Evolutionary conservation across 92 coral and sea anemone species (phyloP), one percentile per base, ranked within the genome.

Genomic region (Porites lobata): DNA sequence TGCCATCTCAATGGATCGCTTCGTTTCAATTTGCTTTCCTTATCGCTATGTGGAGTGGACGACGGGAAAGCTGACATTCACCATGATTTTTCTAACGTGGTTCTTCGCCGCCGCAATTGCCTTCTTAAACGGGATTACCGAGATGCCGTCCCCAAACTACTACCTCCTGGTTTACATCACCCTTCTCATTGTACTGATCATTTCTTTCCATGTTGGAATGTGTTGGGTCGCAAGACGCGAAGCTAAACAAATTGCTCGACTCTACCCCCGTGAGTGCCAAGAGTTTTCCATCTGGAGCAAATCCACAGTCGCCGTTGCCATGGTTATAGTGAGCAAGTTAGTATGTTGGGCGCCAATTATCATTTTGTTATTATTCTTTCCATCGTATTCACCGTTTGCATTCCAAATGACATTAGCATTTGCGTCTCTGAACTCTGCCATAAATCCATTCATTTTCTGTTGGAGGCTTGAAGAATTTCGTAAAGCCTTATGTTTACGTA

Each of bases 311-410:
- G 78, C 61, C 7, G 59, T 73, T 73, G 24, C 78, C 59, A 73
- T 73, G 78, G 78, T 73, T 11, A 32, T 50, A 12, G 24, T 17
- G 10, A 11, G 59, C 8, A 47, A 20, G 10, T 73, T 50, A 15
- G 13, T 73, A 9, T 73, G 78, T 50, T 73, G 78, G 78, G 58
- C 19, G 61, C 78, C 78, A 47, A 73, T 73, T 73, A 24, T 50
- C 7, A 7, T 73, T 22, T 14, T 50, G 13, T 24, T 59, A n/a
- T 24, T 17, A 1, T 5, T 52, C 11, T 57, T 73, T 7, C 12
- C 59, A 14, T 22, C 78, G 11, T 73, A 57, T 24, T 73, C 78
- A 8, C 59, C 78, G 10, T 19, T 11, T 12, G 50, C 9, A 8
- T 11, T 73, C 10, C 50, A 73, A 47, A 50, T 73, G 6, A 9